Evolutionary conservation across 2,113 vertebrate genomes (phyloP).

Genomic region (Psephotus haematonotus): DNA sequence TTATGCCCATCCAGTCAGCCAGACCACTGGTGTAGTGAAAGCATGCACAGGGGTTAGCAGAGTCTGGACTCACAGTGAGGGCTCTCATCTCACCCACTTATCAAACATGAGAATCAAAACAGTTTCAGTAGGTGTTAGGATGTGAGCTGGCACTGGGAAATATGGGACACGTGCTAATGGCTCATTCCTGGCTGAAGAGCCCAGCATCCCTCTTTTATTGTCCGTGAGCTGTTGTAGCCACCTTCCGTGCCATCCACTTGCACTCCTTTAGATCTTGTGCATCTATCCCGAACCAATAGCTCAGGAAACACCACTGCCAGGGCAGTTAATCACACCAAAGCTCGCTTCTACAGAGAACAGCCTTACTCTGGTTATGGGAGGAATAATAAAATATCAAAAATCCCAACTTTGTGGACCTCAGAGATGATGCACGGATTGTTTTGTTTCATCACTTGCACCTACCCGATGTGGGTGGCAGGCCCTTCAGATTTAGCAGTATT

Average conservation of each 20-base stretch:
- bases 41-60: not conserved
- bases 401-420: not conserved
- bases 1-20: not conserved
- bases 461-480: not conserved
- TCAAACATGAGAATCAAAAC: not conserved
- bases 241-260: not conserved
- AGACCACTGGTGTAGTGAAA: not conserved
- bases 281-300: not conserved
- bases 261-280: not conserved
- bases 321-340: not conserved
- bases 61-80: not conserved
- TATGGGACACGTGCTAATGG: rapidly evolving
- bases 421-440: constrained; percentile 2
- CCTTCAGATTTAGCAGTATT: constrained; percentile 60
- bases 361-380: not conserved
- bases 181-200: not conserved
- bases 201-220: not conserved
- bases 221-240: not conserved
- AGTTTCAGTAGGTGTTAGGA: not conserved
- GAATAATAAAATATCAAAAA: constrained; percentile 1
- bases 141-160: not conserved
- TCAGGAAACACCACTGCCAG: not conserved
- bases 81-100: not conserved
- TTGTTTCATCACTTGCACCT: constrained; percentile 30
- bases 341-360: rapidly evolving